Percentiles rank a stretch among this genome's conserved stretches.
Evolutionary conservation across 2,797 vertebrate genomes (phyloP).

Genomic region (Ctenochaetus hawaiiensis): DNA sequence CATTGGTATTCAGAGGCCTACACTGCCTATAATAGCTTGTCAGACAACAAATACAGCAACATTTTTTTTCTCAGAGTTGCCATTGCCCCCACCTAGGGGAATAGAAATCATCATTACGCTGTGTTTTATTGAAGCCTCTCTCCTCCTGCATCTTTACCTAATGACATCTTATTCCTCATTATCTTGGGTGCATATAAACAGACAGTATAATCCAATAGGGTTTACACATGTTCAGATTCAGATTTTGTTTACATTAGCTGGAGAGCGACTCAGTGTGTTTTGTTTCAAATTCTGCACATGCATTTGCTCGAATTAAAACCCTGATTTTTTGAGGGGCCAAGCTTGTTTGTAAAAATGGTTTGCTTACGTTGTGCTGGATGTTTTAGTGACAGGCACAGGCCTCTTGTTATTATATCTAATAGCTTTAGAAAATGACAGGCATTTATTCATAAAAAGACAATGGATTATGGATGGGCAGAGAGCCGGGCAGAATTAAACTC

Average conservation of each 20-base stretch:
- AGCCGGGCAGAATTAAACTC: constrained; percentile 12
- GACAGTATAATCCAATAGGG: not conserved
- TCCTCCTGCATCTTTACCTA: constrained; percentile 54
- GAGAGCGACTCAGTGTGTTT: not conserved
- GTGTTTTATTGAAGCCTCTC: constrained; percentile 66
- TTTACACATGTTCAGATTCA: not conserved
- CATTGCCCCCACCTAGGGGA: constrained; percentile 45
- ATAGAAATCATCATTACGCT: constrained; percentile 68
- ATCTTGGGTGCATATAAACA: constrained; percentile 18
- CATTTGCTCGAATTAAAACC: constrained; percentile 20
- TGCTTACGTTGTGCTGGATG: constrained; percentile 41
- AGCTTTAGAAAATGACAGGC: constrained; percentile 33
- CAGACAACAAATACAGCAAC: constrained; percentile 72
- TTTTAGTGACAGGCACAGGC: constrained; percentile 45
- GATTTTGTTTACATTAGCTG: constrained; percentile 1
- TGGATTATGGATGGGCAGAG: constrained; percentile 23
- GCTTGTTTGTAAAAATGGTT: constrained; percentile 56
- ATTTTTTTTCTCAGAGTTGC: constrained; percentile 43
- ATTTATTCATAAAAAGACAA: constrained; percentile 32
- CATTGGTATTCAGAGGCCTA: constrained; percentile 74
- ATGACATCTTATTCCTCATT: constrained; percentile 30
- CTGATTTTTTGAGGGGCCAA: constrained; percentile 27
- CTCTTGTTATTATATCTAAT: constrained; percentile 24
- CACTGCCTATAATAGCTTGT: constrained; percentile 65
- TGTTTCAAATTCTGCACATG: constrained; percentile 3